Base-by-base conservation (phyloP, 2,888 invertebrate species). In the Phengaris alcon region DNA sequence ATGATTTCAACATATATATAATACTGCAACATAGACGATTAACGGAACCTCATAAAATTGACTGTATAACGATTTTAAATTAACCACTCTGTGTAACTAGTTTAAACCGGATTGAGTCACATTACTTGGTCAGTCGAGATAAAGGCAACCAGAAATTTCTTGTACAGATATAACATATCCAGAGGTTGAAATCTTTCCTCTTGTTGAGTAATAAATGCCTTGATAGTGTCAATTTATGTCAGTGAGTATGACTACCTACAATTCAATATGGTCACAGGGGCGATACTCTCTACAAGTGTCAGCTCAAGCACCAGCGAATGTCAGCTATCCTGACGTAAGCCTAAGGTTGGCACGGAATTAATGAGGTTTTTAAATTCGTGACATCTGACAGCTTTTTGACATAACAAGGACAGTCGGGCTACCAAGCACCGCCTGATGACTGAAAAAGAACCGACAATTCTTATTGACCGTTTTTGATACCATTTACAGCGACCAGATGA, bases 121-220 rank as follows among this genome's bases (percentile, higher is more conserved):
- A 35, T 59, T 59, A 59, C 9, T 59, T 59, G 51, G 48, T 70
- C 70, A 52, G 6, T 12, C 22, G 70, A 70, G 70, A 70, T 70
- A 70, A 70, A 6, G 51, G 51, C 15, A 52, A 22, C 70, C 15
- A 52, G 70, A 70, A 35, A 52, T 70, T 70, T 52, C 70, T 52
- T 70, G 70, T 52, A 51, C 15, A 13, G 52, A 70, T 52, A 70
- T 52, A 52, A 52, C 15, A 10, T 69, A 69, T n/a, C 48, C 4
- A 22, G 51, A 69, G 69, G 69, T 15, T 48, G 22, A 70, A 70
- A 51, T 51, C 22, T 52, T 51, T 70, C 46, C 69, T 46, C n/a
- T 69, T 69, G 22, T 70, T 51, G 52, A 22, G 10, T 22, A 15
- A 51, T 48, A 12, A 52, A 52, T 70, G 52, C 7, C 10, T 12